Evolutionary conservation across 2,113 vertebrate genomes (phyloP).

Genomic region (Xyliphius kryptos): DNA sequence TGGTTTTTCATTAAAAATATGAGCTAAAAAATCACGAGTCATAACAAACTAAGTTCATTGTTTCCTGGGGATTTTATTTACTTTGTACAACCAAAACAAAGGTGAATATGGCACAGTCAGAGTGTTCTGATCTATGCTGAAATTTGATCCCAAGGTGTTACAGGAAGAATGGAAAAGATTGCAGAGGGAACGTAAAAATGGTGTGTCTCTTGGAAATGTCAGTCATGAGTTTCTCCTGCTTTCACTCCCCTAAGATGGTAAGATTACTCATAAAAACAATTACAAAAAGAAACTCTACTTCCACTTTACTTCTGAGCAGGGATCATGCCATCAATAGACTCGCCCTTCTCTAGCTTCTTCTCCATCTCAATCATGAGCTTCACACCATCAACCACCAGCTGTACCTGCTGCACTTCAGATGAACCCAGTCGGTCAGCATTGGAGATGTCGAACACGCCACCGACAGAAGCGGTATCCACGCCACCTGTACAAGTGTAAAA

Average conservation of each 20-base stretch:
- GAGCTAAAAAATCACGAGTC: no score
- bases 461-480: no score
- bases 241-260: conserved; percentile 48
- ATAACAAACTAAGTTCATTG: conserved; percentile 43
- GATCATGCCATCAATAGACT: conserved; percentile 87
- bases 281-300: conserved; percentile 49
- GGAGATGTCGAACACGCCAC: conserved; percentile 90
- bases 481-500: conserved; percentile 60
- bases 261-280: conserved; percentile 39
- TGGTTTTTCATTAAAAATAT: no score
- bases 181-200: conserved; percentile 24
- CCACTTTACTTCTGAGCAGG: conserved; percentile 87
- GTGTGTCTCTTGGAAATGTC: conserved; percentile 44
- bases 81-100: conserved; percentile 60
- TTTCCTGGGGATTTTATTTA: conserved; percentile 66
- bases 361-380: no score
- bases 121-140: conserved; percentile 49
- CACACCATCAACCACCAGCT: conserved; percentile 93
- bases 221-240: conserved; percentile 34
- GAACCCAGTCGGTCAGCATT: conserved; percentile 91
- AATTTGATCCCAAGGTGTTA: conserved; percentile 73
- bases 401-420: conserved; percentile 89
- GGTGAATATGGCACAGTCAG: conserved; percentile 50
- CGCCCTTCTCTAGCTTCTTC: conserved; percentile 87
- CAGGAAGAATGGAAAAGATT: no score